phyloP scores from a whole-genome alignment of 2,797 vertebrate species.

The Carduelis carduelis region DNA sequence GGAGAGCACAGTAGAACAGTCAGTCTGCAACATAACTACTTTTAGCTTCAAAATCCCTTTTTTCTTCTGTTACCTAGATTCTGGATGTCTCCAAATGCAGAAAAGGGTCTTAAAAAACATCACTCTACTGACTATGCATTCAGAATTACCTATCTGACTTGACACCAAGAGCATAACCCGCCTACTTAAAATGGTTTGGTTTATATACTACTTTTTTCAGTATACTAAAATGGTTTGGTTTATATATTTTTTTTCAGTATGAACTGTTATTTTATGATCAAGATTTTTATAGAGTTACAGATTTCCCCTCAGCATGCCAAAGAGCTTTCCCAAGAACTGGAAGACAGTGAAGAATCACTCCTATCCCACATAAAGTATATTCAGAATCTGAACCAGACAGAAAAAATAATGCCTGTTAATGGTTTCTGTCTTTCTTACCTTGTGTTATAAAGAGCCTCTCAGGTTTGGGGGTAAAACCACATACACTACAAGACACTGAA shows the following conservation, averaged over 20 bases:
- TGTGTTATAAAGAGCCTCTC: not conserved
- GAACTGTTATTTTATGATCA: not conserved
- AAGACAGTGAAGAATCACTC: not conserved
- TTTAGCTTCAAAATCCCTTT: not conserved
- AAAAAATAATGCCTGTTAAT: not conserved
- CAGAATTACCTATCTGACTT: not conserved
- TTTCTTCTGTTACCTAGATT: not conserved
- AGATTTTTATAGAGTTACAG: not conserved
- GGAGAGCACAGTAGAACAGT: not conserved
- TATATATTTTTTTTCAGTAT: not conserved
- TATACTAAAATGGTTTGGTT: not conserved
- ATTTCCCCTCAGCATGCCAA: not conserved
- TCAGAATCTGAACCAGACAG: not conserved
- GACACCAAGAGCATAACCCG: not conserved
- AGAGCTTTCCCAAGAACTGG: not conserved
- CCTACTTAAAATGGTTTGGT: not conserved
- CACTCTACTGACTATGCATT: not conserved
- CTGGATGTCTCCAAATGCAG: not conserved
- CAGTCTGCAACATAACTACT: not conserved
- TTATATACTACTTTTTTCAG: not conserved
- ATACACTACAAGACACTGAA: not conserved
- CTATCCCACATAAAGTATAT: not conserved
- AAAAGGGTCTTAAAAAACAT: not conserved
- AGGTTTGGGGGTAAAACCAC: not conserved
- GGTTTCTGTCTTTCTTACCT: not conserved